These are phyloP conservation scores for Rissa tridactyla DNA, from an alignment of 2,113 vertebrate species.

Conservation along the genomic window DNA sequence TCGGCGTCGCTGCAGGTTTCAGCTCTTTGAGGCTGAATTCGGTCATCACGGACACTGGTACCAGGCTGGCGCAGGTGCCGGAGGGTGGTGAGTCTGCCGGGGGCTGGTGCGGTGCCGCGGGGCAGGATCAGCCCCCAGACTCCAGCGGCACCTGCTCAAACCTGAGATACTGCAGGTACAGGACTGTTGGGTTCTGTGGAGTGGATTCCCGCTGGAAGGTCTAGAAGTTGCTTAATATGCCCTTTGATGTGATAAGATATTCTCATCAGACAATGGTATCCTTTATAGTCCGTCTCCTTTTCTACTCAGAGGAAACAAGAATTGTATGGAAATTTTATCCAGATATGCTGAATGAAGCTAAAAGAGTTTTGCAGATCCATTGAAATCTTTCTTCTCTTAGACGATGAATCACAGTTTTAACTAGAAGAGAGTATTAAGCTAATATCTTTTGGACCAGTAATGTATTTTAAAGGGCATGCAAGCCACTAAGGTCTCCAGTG, in stretches of 20 bases:
- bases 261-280: neutral
- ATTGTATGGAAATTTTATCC: neutral
- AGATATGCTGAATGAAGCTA: neutral
- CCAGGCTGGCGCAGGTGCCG: rapidly evolving
- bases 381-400: slow-evolving; percentile 26
- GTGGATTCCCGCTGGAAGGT: neutral
- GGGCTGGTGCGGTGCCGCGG: rapidly evolving
- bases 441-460: slow-evolving; percentile 49
- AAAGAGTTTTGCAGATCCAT: neutral
- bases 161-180: rapidly evolving
- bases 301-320: neutral
- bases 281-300: neutral
- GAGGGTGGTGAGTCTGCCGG: neutral
- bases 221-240: neutral
- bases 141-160: neutral
- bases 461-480: slow-evolving; percentile 57
- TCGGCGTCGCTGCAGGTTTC: rapidly evolving
- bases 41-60: rapidly evolving
- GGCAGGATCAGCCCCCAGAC: neutral
- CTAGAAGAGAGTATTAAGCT: slow-evolving; percentile 53
- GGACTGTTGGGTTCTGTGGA: rapidly evolving
- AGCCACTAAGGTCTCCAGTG: slow-evolving; percentile 28
- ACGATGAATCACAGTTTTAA: slow-evolving; percentile 58
- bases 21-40: rapidly evolving
- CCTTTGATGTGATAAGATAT: neutral